Evolutionary conservation across 2,113 vertebrate genomes (phyloP).

Genomic region (Oenanthe melanoleuca): DNA sequence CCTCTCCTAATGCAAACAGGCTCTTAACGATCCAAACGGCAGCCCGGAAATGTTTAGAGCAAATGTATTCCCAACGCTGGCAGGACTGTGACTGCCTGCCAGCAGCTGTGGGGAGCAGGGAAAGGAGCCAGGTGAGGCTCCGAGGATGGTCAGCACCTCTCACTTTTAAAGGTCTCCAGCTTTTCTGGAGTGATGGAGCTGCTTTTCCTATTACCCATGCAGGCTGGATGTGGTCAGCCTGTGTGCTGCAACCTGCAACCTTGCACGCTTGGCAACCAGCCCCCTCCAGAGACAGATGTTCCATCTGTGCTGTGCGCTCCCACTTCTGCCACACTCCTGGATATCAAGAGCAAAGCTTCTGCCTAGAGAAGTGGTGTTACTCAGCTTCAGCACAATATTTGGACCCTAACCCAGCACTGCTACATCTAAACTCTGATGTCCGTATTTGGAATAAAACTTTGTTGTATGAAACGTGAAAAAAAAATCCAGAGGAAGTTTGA

Average conservation of each 20-base stretch:
- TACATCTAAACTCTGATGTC: neutral
- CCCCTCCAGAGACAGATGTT: accelerated
- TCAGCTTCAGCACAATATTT: neutral
- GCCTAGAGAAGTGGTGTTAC: neutral
- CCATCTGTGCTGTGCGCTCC: neutral
- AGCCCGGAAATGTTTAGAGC: neutral
- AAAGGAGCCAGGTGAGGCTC: neutral
- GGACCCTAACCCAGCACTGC: neutral
- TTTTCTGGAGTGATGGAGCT: neutral
- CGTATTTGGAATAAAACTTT: accelerated
- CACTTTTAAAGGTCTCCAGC: neutral
- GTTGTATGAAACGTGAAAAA: neutral
- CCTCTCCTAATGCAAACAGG: neutral
- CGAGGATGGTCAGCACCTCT: neutral
- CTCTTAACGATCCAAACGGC: neutral
- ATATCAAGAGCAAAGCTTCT: neutral
- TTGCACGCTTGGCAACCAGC: neutral
- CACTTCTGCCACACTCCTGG: neutral
- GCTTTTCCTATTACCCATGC: accelerated
- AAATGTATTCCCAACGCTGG: accelerated
- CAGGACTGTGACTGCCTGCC: neutral
- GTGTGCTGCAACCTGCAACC: neutral
- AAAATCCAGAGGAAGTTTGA: neutral
- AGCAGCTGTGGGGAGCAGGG: neutral
- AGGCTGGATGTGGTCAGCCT: neutral